Conservation (phyloP, 2,113 vertebrate genomes). For the Pipra filicauda region DNA sequence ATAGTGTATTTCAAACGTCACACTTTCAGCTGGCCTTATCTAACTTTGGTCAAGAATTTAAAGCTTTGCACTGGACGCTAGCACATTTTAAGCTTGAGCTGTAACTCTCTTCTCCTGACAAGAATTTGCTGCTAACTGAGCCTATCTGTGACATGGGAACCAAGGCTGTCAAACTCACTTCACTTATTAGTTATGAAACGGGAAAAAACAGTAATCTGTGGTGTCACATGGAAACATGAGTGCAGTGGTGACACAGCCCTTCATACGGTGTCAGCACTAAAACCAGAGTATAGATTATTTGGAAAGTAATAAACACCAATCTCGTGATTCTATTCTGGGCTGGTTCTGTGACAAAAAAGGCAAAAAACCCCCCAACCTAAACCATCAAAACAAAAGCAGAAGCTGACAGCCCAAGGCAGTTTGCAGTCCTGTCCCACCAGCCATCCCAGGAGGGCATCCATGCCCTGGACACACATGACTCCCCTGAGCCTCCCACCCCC, state of each 20-base stretch:
- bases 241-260: background rate
- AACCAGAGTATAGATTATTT: slow-evolving; percentile 24
- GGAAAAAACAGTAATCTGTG: background rate
- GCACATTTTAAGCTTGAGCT: background rate
- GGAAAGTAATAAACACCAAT: background rate
- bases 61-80: background rate
- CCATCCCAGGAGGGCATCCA: background rate
- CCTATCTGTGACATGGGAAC: slow-evolving; percentile 45
- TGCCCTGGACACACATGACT: background rate
- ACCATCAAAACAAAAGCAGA: background rate
- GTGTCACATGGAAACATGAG: slow-evolving; percentile 23
- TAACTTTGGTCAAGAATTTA: slow-evolving; percentile 53
- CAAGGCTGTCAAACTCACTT: slow-evolving; percentile 21
- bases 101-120: slow-evolving; percentile 35
- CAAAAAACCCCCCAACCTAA: background rate
- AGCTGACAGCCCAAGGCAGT: background rate
- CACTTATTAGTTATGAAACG: slow-evolving; percentile 35
- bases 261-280: background rate
- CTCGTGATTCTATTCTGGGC: slow-evolving; percentile 23
- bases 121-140: slow-evolving; percentile 1
- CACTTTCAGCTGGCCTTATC: background rate
- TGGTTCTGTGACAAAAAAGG: background rate
- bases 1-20: background rate
- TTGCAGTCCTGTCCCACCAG: background rate
- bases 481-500: background rate